phyloP scores from a whole-genome alignment of 2,113 vertebrate species.

The Chaenocephalus aceratus region DNA sequence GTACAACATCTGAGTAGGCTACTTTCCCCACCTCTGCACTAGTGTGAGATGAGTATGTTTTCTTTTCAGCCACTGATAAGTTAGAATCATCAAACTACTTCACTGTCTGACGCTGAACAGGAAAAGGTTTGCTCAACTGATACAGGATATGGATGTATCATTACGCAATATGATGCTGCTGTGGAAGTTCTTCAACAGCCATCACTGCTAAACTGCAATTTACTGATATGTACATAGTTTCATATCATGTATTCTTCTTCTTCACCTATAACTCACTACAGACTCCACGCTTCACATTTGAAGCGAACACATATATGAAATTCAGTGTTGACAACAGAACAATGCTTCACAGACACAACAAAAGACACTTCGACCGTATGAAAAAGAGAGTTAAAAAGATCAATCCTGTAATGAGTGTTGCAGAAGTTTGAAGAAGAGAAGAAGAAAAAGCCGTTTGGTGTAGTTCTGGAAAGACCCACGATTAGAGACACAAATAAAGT shows the following conservation, averaged over 20 bases:
- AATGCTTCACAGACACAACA: not conserved
- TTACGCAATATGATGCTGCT: not conserved
- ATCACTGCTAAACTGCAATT: not conserved
- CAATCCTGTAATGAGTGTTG: not conserved
- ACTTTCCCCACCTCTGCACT: not conserved
- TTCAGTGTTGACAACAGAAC: not conserved
- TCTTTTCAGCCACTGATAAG: not conserved
- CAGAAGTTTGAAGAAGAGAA: not conserved
- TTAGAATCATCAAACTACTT: not conserved
- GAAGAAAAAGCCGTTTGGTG: not conserved
- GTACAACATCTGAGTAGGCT: too few species aligned
- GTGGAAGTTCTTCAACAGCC: not conserved
- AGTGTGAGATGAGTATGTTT: not conserved
- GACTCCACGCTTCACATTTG: not conserved
- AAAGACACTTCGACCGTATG: too few species aligned
- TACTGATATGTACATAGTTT: not conserved
- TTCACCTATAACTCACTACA: not conserved
- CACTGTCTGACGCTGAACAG: not conserved
- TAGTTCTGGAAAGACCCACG: not conserved
- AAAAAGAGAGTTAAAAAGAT: not conserved
- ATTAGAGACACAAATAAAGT: not conserved
- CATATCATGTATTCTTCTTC: not conserved
- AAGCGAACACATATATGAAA: not conserved
- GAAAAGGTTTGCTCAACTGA: not conserved
- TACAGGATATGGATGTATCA: not conserved